A percentile compares a stretch with the other conserved stretches of the same genome.
Evolutionary conservation across 2,888 invertebrate genomes (phyloP).

Genomic region (Zygothrica quintamaculata): DNA sequence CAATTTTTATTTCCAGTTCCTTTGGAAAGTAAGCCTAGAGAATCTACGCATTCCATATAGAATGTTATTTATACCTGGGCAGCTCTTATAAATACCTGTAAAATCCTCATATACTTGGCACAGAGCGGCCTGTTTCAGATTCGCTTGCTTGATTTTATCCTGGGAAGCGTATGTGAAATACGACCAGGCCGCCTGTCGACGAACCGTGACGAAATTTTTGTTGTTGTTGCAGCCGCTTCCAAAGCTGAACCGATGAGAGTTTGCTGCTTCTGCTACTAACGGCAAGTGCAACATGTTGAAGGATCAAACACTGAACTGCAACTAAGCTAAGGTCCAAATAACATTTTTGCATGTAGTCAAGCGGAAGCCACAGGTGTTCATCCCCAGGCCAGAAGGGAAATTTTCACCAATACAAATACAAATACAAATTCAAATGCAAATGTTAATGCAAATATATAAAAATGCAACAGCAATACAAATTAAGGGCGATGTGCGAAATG

Average conservation of each 20-base stretch:
- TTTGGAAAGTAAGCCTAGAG: too few species aligned
- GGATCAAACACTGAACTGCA: conserved; percentile 58
- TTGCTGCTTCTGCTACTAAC: conserved; percentile 3
- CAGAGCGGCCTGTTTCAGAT: conserved; percentile 61
- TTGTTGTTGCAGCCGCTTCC: conserved; percentile 20
- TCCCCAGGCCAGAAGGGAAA: conserved; percentile 7
- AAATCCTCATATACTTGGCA: conserved; percentile 74
- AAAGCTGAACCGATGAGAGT: conserved; percentile 28
- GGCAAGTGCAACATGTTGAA: conserved; percentile 62
- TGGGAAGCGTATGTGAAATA: conserved; percentile 60
- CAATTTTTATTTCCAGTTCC: too few species aligned
- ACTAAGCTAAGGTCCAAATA: conserved; percentile 46
- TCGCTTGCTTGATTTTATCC: conserved; percentile 53
- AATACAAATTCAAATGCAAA: conserved; percentile 3
- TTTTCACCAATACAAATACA: not conserved
- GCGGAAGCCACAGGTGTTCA: conserved; percentile 68
- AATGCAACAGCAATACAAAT: too few species aligned
- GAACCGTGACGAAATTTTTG: conserved; percentile 62
- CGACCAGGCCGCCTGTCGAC: conserved; percentile 51
- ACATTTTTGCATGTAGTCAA: conserved; percentile 39
- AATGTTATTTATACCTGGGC: not conserved
- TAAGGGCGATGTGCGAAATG: conserved; percentile 46
- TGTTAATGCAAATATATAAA: not conserved
- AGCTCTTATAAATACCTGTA: conserved; percentile 59
- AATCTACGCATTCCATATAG: too few species aligned